A percentile compares a stretch with the other conserved stretches of the same genome.
These are phyloP conservation scores for Anseranas semipalmata DNA, from an alignment of 2,113 vertebrate species.

Conservation along the genomic window DNA sequence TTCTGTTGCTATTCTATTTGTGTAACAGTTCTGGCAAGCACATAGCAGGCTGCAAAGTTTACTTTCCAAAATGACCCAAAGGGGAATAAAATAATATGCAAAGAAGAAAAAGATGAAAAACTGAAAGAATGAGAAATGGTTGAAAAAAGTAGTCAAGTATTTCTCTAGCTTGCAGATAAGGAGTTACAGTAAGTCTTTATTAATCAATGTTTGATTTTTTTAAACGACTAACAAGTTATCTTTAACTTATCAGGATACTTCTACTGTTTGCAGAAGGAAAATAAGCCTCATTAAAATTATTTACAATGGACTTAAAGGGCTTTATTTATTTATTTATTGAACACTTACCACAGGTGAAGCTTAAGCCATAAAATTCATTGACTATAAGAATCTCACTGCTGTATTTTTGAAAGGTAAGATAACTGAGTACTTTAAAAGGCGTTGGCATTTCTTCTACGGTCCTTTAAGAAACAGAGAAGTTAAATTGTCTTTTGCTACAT, in stretches of 20 bases:
- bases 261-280: background rate
- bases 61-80: background rate
- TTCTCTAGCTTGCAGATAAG: background rate
- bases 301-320: background rate
- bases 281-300: background rate
- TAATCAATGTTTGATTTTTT: background rate
- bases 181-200: background rate
- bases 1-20: background rate
- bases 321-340: background rate
- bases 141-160: background rate
- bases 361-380: conserved; percentile 89
- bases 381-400: conserved; percentile 91
- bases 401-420: conserved; percentile 95
- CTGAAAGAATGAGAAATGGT: background rate
- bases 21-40: background rate
- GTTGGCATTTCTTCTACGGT: conserved; percentile 86
- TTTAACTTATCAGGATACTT: background rate
- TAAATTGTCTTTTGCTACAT: background rate
- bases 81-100: background rate
- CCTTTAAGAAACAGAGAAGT: conserved; percentile 75
- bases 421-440: conserved; percentile 89
- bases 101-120: background rate
- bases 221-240: background rate
- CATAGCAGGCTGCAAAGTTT: background rate
- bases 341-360: conserved; percentile 93